phyloP scores from a whole-genome alignment of 2,797 vertebrate genomes.

The Muscicapa comitata region DNA sequence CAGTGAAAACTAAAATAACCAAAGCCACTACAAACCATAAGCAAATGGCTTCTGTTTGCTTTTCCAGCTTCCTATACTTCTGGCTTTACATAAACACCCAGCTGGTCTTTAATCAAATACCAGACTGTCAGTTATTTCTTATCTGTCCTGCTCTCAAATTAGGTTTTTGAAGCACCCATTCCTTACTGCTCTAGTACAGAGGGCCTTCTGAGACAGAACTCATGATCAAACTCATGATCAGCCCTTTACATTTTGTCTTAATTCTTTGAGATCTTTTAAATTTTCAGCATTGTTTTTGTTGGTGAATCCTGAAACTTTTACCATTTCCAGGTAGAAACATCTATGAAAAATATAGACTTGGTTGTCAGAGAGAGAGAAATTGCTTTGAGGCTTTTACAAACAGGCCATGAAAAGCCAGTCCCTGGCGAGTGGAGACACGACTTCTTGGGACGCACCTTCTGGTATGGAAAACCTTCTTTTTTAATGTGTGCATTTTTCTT shows the following conservation, averaged over 20 bases:
- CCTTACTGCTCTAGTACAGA: neutral
- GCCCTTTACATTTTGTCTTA: neutral
- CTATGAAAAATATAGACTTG: slow-evolving; percentile 86
- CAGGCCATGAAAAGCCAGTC: slow-evolving; percentile 86
- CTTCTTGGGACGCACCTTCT: slow-evolving; percentile 84
- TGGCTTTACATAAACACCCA: neutral
- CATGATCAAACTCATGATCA: neutral
- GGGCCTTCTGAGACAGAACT: neutral
- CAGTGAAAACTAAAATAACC: neutral
- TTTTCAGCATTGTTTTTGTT: neutral
- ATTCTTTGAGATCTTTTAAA: neutral
- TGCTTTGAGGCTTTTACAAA: slow-evolving; percentile 90
- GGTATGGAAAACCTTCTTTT: slow-evolving; percentile 70
- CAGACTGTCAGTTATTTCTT: neutral
- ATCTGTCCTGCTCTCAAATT: neutral
- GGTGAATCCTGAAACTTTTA: neutral
- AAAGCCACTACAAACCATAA: neutral
- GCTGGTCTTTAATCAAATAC: neutral
- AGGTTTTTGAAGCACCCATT: neutral
- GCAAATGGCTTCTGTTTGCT: neutral
- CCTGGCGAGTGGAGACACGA: slow-evolving; percentile 91
- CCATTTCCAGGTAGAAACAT: slow-evolving; percentile 81
- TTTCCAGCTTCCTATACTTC: neutral
- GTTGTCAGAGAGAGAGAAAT: slow-evolving; percentile 90
- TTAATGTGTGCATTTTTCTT: neutral